These are phyloP conservation scores for Meriones psammophilus DNA, from an alignment of 2,797 vertebrate species.

Conservation along the genomic window DNA sequence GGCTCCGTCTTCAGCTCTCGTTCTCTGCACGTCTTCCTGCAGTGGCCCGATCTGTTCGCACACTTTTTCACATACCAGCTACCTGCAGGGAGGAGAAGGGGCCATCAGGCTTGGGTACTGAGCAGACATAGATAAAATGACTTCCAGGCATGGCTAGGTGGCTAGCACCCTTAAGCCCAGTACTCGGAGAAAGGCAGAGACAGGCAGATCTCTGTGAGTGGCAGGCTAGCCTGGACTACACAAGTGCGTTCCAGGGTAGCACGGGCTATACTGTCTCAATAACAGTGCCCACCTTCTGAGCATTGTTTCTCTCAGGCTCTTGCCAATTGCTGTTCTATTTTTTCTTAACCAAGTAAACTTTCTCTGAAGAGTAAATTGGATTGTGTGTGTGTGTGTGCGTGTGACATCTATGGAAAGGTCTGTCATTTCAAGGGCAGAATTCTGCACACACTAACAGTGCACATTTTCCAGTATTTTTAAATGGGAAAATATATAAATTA, in stretches of 20 bases:
- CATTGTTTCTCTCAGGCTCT: not conserved
- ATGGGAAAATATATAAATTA: not conserved
- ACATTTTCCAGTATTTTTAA: conserved; percentile 26
- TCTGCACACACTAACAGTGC: not conserved
- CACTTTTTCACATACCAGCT: conserved; percentile 55
- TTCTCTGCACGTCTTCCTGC: not conserved
- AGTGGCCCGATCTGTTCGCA: conserved; percentile 36
- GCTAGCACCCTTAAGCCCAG: not conserved
- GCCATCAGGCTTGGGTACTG: not conserved
- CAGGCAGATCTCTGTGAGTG: not conserved
- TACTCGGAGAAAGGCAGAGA: not conserved
- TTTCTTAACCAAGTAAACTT: conserved; percentile 9
- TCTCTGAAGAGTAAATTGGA: not conserved
- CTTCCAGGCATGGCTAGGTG: not conserved
- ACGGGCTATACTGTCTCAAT: not conserved
- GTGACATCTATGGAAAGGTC: not conserved
- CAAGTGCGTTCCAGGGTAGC: not conserved
- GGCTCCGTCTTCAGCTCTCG: rapidly evolving
- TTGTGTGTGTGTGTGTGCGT: not conserved
- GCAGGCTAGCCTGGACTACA: too few relatives aligned
- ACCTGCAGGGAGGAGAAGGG: conserved; percentile 39
- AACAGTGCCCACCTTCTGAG: not conserved
- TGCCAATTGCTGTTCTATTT: not conserved
- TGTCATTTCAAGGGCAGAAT: not conserved
- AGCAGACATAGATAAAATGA: not conserved